A percentile compares a stretch with the other conserved stretches of the same genome.
phyloP scores from a whole-genome alignment of 2,113 vertebrate species.

The Entosphenus tridentatus region DNA sequence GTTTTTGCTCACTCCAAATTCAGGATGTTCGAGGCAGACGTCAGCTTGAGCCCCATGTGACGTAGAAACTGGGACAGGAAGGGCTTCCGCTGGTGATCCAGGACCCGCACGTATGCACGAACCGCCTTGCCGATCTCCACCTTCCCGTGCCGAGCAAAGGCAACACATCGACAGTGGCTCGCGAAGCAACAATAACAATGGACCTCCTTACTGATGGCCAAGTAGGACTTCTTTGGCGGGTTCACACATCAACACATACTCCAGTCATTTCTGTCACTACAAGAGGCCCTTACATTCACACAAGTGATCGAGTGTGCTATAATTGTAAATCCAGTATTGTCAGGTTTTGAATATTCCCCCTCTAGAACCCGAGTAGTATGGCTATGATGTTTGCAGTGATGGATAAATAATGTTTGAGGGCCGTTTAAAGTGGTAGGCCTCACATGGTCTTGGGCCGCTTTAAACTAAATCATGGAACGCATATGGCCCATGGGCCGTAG shows the following conservation, averaged over 20 bases:
- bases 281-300: too few species aligned
- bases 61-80: conserved; percentile 50
- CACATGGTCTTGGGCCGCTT: background rate
- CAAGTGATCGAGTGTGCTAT: too few species aligned
- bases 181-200: background rate
- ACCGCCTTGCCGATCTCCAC: conserved; percentile 78
- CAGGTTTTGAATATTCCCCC: too few species aligned
- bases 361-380: too few species aligned
- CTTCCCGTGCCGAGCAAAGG: conserved; percentile 17
- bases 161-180: conserved; percentile 6
- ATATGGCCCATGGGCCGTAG: too few species aligned
- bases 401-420: background rate
- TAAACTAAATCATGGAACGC: too few species aligned
- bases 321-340: too few species aligned
- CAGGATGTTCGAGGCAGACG: conserved; percentile 47
- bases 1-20: conserved; percentile 43
- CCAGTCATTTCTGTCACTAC: too few species aligned
- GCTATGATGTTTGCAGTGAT: too few species aligned
- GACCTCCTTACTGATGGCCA: too few species aligned
- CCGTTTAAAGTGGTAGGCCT: background rate
- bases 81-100: conserved; percentile 60
- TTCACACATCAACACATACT: too few species aligned
- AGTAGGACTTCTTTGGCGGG: too few species aligned
- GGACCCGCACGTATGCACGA: conserved; percentile 51
- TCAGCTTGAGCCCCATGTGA: conserved; percentile 61